Evolutionary conservation across 2,113 vertebrate genomes (phyloP), one percentile per base, ranked within the genome.

Genomic region (Cyprinus carpio): DNA sequence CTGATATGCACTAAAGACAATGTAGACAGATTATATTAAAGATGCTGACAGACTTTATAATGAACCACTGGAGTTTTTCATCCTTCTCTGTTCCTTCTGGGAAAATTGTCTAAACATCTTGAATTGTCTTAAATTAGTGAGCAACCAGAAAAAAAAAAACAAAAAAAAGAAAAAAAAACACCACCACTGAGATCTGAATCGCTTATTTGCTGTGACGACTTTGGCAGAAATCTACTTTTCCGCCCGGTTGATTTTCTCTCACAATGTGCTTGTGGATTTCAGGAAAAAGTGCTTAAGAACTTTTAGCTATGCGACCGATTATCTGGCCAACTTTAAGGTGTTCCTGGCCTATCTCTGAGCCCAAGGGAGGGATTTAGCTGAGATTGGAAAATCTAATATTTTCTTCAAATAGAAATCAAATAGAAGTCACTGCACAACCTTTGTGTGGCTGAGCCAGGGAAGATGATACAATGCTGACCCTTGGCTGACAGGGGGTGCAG

Each of bases 341-440:
- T 91, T 90, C 84, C 75, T 86, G 49, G 46, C 69, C 91, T 91
- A 90, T 93, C 88, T 92, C 58, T 34, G 74, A 84, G 88, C 91
- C 87, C 90, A 87, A 65, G 88, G 91, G 91, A 91, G 13, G 90
- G 90, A 91, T 92, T 92, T 89, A 88, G 71, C 87, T 75, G 43
- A 74, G 81, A 85, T 87, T 77, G 82, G 84, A 88, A 90, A 86
- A 90, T 87, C 79, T 75, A 85, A 90, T 91, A 89, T 90, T 89
- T 85, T 89, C 85, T 91, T 88, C 82, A 88, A 91, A 87, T 89
- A 90, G 78, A 90, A 91, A 89, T 91, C 84, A 87, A 91, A 92
- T 83, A 90, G 83, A 91, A 90, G 88, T 67, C 81, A 87, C 77
- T 40, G 37, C 69, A 85, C 87, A 89, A 84, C 88, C 89, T 90